A percentile compares a stretch with the other conserved stretches of the same genome.
These are phyloP conservation scores for Ornithorhynchus anatinus DNA, from an alignment of 2,113 vertebrate genomes.

Conservation along the genomic window DNA sequence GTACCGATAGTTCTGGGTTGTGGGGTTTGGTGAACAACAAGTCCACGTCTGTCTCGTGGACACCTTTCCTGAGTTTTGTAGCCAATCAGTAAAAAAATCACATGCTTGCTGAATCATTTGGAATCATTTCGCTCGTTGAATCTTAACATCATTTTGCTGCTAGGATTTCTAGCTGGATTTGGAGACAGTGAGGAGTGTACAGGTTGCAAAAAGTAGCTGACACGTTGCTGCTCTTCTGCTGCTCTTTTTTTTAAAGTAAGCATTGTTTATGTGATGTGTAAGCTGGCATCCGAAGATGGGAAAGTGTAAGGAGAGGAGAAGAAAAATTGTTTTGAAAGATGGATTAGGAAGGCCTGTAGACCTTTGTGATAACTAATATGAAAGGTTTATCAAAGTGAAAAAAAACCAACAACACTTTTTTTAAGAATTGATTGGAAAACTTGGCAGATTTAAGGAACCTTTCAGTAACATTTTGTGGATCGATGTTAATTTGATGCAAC, in stretches of 20 bases:
- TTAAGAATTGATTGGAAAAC: conserved; percentile 54
- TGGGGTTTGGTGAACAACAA: no score
- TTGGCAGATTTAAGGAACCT: conserved; percentile 64
- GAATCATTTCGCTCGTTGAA: no score
- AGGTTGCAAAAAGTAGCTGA: background rate
- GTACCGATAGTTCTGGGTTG: no score
- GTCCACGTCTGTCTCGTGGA: no score
- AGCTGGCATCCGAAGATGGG: conserved; percentile 22
- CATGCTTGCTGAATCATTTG: no score
- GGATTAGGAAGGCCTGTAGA: conserved; percentile 45
- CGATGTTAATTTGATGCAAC: conserved; percentile 66
- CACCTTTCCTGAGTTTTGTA: no score
- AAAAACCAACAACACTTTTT: conserved; percentile 20
- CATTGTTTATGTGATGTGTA: conserved; percentile 28
- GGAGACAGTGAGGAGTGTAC: no score
- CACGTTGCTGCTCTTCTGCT: background rate
- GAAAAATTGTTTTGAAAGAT: conserved; percentile 40
- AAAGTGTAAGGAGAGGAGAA: conserved; percentile 46
- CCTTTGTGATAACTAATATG: conserved; percentile 40
- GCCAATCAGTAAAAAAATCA: no score
- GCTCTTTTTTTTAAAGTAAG: background rate
- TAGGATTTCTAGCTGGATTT: no score
- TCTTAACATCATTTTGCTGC: no score
- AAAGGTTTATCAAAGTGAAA: conserved; percentile 53
- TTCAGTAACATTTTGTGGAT: conserved; percentile 62